phyloP scores from a whole-genome alignment of 2,797 vertebrate genomes.

The Xenentodon cancila region DNA sequence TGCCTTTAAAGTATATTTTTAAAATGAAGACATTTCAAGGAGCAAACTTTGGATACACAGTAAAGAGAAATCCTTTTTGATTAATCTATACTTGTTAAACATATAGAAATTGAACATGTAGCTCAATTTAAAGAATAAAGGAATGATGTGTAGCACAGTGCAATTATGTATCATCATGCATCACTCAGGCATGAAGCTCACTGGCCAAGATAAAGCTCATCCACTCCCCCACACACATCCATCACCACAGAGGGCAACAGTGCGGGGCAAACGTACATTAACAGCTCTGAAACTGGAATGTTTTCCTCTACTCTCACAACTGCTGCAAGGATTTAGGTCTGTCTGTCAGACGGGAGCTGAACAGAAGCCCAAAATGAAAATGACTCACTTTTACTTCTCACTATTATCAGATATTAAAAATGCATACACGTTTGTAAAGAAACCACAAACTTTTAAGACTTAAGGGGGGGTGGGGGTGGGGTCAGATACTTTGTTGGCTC shows the following conservation, averaged over 20 bases:
- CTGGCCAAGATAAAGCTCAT: slow-evolving; percentile 21
- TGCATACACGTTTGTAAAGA: not conserved
- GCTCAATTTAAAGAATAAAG: slow-evolving; percentile 17
- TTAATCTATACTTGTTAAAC: slow-evolving; percentile 5
- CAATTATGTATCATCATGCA: slow-evolving; percentile 43
- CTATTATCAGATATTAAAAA: no score
- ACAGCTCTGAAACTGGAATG: slow-evolving; percentile 3
- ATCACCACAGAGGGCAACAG: slow-evolving; percentile 26
- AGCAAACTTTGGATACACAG: not conserved
- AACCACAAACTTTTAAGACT: not conserved
- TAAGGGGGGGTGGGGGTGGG: no score
- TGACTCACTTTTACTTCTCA: not conserved
- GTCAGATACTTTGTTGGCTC: no score
- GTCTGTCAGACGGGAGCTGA: not conserved
- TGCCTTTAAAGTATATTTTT: not conserved
- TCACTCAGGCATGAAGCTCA: slow-evolving; percentile 27
- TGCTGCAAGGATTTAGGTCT: slow-evolving; percentile 8
- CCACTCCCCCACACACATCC: slow-evolving; percentile 29
- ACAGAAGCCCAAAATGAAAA: not conserved
- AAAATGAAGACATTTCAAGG: not conserved
- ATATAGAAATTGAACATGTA: not conserved
- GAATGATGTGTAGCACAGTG: slow-evolving; percentile 22
- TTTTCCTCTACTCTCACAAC: not conserved
- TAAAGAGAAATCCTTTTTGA: not conserved
- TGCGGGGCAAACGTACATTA: slow-evolving; percentile 9